Evolutionary conservation across 2,888 invertebrate genomes (phyloP).

Genomic region (Saturnia japonica): DNA sequence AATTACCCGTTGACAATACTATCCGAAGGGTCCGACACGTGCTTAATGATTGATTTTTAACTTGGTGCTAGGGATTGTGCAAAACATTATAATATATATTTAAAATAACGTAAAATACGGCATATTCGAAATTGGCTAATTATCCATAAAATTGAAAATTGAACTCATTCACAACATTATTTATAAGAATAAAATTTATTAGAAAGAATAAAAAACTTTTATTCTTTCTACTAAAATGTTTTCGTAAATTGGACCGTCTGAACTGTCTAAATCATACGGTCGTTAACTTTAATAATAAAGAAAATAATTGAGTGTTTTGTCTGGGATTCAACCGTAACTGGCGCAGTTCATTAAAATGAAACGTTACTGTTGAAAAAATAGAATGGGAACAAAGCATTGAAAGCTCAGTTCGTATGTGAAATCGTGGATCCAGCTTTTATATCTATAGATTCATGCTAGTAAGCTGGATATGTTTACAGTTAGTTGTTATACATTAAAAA

Average conservation of each 20-base stretch:
- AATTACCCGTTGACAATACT: no score
- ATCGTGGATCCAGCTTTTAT: background rate
- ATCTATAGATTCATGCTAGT: background rate
- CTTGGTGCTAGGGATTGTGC: background rate
- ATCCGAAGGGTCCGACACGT: no score
- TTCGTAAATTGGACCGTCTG: slow-evolving; percentile 10
- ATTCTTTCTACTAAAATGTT: slow-evolving; percentile 4
- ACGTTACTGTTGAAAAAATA: slow-evolving; percentile 17
- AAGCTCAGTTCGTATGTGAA: slow-evolving; percentile 7
- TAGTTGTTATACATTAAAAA: no score
- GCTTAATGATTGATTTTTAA: background rate
- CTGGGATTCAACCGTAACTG: slow-evolving; percentile 7
- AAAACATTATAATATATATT: background rate
- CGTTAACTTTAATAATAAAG: slow-evolving; percentile 18
- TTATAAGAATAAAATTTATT: no score
- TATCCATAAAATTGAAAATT: background rate
- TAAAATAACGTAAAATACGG: background rate
- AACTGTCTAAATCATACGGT: slow-evolving; percentile 12
- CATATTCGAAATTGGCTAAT: background rate
- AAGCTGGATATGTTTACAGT: no score
- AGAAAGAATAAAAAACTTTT: background rate
- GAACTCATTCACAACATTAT: background rate
- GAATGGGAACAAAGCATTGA: slow-evolving; percentile 18
- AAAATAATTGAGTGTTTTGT: slow-evolving; percentile 14
- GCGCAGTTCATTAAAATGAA: slow-evolving; percentile 23